These are phyloP conservation scores for Azorinus chamasolen DNA, from an alignment of 2,888 invertebrate species.

Conservation along the genomic window DNA sequence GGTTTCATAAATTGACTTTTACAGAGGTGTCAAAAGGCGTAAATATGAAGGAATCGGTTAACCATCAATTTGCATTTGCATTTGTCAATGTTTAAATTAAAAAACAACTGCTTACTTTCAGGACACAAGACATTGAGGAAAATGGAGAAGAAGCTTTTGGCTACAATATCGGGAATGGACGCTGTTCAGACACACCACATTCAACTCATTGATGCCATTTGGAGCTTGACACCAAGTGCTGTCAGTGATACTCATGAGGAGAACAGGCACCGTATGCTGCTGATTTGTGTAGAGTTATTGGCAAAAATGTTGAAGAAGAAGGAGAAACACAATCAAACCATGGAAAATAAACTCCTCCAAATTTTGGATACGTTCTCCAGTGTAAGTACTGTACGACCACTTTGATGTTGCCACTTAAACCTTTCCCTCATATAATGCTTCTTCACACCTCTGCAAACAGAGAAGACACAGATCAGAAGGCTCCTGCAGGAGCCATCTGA, in stretches of 20 bases:
- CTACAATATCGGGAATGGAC: constrained; percentile 8
- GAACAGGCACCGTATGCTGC: background rate
- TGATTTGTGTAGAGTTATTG: constrained; percentile 8
- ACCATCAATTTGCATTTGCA: too few species aligned
- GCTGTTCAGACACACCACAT: constrained; percentile 8
- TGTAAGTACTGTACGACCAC: constrained; percentile 11
- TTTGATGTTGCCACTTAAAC: constrained; percentile 5
- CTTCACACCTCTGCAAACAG: too few species aligned
- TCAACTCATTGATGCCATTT: constrained; percentile 15
- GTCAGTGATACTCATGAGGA: background rate
- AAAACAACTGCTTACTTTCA: constrained; percentile 19
- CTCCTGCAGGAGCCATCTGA: too few species aligned
- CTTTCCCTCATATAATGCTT: too few species aligned
- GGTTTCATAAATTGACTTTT: too few species aligned
- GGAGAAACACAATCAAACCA: background rate
- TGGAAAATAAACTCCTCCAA: constrained; percentile 30
- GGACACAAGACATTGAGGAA: constrained; percentile 28
- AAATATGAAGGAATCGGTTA: too few species aligned
- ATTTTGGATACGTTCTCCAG: constrained; percentile 27
- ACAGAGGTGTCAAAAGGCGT: too few species aligned
- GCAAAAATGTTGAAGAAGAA: constrained; percentile 6
- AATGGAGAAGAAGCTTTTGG: constrained; percentile 21
- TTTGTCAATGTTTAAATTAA: too few species aligned
- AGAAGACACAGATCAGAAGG: too few species aligned
- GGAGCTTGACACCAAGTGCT: too few species aligned